These are phyloP conservation scores for Hapalemur alaotrensis DNA, from an alignment of 2,797 vertebrate species.

Conservation along the genomic window DNA sequence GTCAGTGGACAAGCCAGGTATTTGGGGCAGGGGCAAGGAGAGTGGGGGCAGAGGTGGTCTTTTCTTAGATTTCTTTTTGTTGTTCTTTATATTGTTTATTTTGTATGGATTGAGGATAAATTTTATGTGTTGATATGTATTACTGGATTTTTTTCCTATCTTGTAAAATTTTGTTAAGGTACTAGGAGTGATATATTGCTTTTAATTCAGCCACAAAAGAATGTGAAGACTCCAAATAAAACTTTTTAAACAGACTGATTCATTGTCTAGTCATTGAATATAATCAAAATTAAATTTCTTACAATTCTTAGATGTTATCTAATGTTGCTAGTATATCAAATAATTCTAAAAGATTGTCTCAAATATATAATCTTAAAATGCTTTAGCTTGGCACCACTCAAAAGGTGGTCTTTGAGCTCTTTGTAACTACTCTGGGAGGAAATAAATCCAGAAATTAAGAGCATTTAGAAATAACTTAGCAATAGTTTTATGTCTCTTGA, in stretches of 20 bases:
- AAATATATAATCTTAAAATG: background rate
- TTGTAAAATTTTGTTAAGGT: slow-evolving; percentile 6
- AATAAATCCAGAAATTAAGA: slow-evolving; percentile 40
- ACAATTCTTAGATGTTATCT: slow-evolving; percentile 13
- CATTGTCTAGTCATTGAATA: background rate
- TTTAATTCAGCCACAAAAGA: slow-evolving; percentile 39
- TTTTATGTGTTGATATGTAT: background rate
- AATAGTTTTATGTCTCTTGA: slow-evolving; percentile 31
- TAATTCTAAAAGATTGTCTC: slow-evolving; percentile 21
- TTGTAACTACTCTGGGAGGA: background rate
- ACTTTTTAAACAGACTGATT: background rate
- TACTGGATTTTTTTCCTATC: background rate
- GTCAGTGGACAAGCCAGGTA: background rate
- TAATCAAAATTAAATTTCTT: slow-evolving; percentile 27
- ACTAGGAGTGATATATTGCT: background rate
- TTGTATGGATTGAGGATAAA: background rate
- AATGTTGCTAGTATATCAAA: background rate
- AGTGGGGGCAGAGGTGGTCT: background rate
- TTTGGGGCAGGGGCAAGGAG: background rate
- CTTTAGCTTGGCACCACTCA: background rate
- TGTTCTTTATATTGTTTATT: background rate
- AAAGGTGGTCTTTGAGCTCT: background rate
- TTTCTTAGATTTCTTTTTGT: background rate
- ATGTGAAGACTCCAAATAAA: background rate
- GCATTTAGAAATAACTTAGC: slow-evolving; percentile 30